Conservation (phyloP, 2,113 vertebrate species). For the Gymnobelideus leadbeateri region DNA sequence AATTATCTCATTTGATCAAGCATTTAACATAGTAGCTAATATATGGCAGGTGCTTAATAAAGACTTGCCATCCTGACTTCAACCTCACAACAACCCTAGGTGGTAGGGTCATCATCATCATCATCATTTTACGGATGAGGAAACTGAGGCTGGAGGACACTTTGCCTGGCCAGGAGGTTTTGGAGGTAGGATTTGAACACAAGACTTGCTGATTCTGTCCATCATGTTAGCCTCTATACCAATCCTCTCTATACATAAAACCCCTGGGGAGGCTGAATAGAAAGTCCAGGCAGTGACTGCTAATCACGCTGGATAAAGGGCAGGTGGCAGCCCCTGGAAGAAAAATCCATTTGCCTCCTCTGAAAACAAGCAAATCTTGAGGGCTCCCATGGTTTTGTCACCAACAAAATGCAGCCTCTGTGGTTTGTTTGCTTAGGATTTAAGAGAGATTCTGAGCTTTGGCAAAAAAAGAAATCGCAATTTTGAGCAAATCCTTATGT, state of each 20-base stretch:
- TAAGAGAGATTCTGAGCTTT: constrained; percentile 1
- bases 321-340: not conserved
- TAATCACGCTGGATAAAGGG: not conserved
- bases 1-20: not conserved
- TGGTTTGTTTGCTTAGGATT: not conserved
- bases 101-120: not conserved
- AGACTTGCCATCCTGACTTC: not conserved
- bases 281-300: not conserved
- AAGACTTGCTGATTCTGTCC: not conserved
- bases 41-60: not conserved
- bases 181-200: not conserved
- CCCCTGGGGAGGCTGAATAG: not conserved
- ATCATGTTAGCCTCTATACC: not conserved
- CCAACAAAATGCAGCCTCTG: not conserved
- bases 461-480: not conserved
- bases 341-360: not conserved
- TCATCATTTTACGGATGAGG: not conserved
- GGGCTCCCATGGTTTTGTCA: not conserved
- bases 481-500: not conserved
- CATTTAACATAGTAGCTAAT: not conserved
- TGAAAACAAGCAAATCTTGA: not conserved
- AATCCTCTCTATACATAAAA: not conserved
- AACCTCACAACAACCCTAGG: not conserved
- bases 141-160: not conserved
- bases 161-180: not conserved